phyloP scores from a whole-genome alignment of 2,113 vertebrate species.

The Heterocephalus glaber region DNA sequence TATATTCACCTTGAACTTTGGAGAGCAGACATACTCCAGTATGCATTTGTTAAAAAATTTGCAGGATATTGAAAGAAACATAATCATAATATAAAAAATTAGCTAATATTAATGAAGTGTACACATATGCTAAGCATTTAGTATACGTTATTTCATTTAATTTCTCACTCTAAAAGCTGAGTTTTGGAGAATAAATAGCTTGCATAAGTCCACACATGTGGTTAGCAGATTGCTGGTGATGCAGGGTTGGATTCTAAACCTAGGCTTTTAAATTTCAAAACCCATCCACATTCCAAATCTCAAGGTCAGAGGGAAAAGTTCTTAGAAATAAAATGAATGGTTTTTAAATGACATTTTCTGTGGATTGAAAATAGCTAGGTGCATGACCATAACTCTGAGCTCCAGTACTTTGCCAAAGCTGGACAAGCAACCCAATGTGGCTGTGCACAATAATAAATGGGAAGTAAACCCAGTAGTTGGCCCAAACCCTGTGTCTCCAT shows the following conservation, averaged over 20 bases:
- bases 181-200: not conserved
- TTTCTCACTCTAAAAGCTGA: not conserved
- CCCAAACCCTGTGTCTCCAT: not conserved
- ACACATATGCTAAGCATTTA: not conserved
- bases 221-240: not conserved
- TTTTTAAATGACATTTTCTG: not conserved
- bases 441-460: not conserved
- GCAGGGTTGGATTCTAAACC: not conserved
- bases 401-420: not conserved
- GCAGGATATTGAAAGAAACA: not conserved
- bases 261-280: not conserved
- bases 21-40: not conserved
- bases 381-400: not conserved
- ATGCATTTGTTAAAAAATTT: constrained; percentile 4
- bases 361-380: not conserved
- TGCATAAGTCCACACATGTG: not conserved
- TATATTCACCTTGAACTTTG: not conserved
- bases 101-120: not conserved
- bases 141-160: not conserved
- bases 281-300: not conserved
- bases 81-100: not conserved
- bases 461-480: not conserved
- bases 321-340: not conserved
- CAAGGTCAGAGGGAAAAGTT: not conserved
- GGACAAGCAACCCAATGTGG: not conserved